Conservation (phyloP, 2,113 vertebrate species). For the Pavo muticus region DNA sequence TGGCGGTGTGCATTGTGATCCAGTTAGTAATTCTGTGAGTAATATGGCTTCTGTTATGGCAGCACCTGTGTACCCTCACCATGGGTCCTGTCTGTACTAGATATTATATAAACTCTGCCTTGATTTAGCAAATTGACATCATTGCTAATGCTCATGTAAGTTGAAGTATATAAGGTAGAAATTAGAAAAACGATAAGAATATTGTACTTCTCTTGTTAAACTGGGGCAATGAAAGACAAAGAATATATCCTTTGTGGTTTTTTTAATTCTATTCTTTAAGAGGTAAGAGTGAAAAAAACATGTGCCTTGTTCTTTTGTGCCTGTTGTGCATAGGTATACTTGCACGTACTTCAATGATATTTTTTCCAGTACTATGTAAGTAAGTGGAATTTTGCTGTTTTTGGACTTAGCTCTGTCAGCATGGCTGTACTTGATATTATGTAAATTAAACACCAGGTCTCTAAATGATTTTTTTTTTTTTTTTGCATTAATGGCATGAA, state of each 20-base stretch:
- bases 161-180: background rate
- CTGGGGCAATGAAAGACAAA: background rate
- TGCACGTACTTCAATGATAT: background rate
- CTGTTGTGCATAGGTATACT: background rate
- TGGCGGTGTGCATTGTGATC: accelerated
- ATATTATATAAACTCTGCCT: background rate
- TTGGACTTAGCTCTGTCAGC: background rate
- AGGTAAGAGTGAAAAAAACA: background rate
- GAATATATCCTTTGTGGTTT: background rate
- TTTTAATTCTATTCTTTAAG: background rate
- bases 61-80: background rate
- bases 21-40: background rate
- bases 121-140: background rate
- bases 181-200: background rate
- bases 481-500: background rate
- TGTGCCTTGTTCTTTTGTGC: background rate
- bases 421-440: background rate
- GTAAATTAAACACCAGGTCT: constrained; percentile 10
- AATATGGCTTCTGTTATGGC: background rate
- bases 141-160: background rate
- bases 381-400: background rate
- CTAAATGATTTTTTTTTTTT: background rate
- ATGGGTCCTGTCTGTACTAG: background rate
- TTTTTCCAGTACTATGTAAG: background rate
- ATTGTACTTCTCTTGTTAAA: background rate